Evolutionary conservation across 2,797 vertebrate species (phyloP), one percentile per base, ranked within the genome.

Genomic region (Hydrolagus colliei): DNA sequence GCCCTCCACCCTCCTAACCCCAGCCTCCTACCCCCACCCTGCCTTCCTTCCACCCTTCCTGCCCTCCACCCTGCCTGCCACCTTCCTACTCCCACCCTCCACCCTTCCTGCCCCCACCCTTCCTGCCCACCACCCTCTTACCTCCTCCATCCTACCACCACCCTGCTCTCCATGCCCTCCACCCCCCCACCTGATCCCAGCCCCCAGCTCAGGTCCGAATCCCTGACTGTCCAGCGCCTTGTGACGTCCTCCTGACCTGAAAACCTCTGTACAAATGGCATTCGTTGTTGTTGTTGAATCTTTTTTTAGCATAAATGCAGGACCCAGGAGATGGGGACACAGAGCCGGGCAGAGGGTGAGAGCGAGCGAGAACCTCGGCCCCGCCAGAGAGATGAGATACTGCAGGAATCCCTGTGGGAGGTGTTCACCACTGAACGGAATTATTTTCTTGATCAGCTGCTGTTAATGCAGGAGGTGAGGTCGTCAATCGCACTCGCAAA

Each of bases 371-470:
- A 91, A 84, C 62, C 88, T 12, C 63, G 86, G 59, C 12, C 89
- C 41, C 89, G 92, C 86, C 89, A 86, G 4, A 88, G 90, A 88
- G 91, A 91, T 87, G 88, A 88, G 87, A 95, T 92, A 91, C 95
- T 93, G 88, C 94, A 95, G 86, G 95, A 94, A 89, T 93, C 96
- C 2, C 87, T 96, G 75, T 98, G 96, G 96, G 96, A 98, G 86
- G 95, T 98, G 86, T 96, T 97, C 90, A 97, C 95, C 71, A 97
- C 95, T 63, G 96, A 99, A 93, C 97, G 96, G 86, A 94, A 94
- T 89, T 97, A 98, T 91, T 97, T 97, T 92, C 93, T 97, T 91
- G 96, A 97, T 89, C 96, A 96, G 90, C 94, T 98, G 86, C 93
- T 97, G 92, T 96, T 98, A 91, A 94, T 98, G 88, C 97, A 97